These are phyloP conservation scores for Rotaria macrura DNA, from an alignment of 2,888 invertebrate genomes.

Conservation along the genomic window DNA sequence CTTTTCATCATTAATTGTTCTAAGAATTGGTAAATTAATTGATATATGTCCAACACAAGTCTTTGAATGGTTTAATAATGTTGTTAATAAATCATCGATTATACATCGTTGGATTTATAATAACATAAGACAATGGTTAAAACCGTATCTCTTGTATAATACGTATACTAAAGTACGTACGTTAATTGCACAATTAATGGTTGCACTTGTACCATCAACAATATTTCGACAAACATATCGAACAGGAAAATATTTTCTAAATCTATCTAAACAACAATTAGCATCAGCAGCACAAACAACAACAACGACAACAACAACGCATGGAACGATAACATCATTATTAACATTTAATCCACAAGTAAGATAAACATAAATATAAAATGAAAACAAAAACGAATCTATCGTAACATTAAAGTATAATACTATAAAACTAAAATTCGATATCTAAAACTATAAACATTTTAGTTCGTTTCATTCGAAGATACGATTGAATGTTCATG, in stretches of 20 bases:
- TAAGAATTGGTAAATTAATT: not conserved
- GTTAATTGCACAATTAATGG: not conserved
- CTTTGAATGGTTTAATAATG: conserved; percentile 9
- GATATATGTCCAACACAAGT: conserved; percentile 13
- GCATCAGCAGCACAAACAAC: not conserved
- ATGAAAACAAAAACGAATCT: too few species aligned
- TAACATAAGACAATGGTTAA: conserved; percentile 1
- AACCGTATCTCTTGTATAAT: not conserved
- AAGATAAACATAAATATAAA: too few species aligned
- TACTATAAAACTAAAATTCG: too few species aligned
- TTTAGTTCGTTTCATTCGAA: too few species aligned
- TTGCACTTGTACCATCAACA: not conserved
- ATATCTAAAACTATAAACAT: too few species aligned
- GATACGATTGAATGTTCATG: too few species aligned
- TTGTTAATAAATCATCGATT: not conserved
- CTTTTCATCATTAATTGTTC: not conserved
- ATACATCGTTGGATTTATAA: conserved; percentile 1
- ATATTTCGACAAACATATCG: conserved; percentile 19
- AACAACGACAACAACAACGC: not conserved
- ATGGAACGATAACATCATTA: conserved; percentile 1
- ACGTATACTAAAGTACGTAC: not conserved
- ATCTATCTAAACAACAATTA: conserved; percentile 3
- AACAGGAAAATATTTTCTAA: not conserved
- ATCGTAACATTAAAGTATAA: too few species aligned
- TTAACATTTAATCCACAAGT: conserved; percentile 7